A percentile compares a stretch with the other conserved stretches of the same genome.
Conservation (phyloP, 2,888 invertebrate genomes). For the Troglohyphantes excavatus region DNA sequence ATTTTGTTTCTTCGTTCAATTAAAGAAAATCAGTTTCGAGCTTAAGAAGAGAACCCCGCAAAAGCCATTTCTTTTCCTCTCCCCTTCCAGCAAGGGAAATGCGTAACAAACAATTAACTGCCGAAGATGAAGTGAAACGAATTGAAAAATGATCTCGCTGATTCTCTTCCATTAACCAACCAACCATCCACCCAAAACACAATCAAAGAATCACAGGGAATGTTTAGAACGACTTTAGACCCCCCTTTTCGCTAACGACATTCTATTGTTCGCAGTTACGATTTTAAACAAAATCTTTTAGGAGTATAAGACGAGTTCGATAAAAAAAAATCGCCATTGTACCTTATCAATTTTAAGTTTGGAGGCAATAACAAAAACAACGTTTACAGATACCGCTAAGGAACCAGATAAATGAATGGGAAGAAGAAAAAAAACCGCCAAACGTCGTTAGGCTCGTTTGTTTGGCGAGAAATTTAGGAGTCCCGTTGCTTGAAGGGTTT, state of each 20-base stretch:
- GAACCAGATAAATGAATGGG: conserved; percentile 7
- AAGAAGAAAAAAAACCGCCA: conserved; percentile 25
- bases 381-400: background rate
- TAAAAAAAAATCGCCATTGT: conserved; percentile 63
- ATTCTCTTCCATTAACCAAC: conserved; percentile 59
- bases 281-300: conserved; percentile 57
- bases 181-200: conserved; percentile 40
- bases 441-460: conserved; percentile 66
- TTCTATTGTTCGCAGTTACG: conserved; percentile 38
- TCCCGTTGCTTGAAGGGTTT: conserved; percentile 70
- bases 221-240: conserved; percentile 28
- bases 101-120: conserved; percentile 63
- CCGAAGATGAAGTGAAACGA: conserved; percentile 26
- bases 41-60: background rate
- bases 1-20: background rate
- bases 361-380: conserved; percentile 61
- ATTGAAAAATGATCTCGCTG: conserved; percentile 61
- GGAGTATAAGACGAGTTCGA: too few species aligned
- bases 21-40: background rate
- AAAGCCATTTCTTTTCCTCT: background rate
- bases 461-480: conserved; percentile 67
- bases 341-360: conserved; percentile 66
- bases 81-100: background rate
- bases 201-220: conserved; percentile 55
- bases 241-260: conserved; percentile 51